phyloP scores from a whole-genome alignment of 2,113 vertebrate species.

The Gymnobelideus leadbeateri region DNA sequence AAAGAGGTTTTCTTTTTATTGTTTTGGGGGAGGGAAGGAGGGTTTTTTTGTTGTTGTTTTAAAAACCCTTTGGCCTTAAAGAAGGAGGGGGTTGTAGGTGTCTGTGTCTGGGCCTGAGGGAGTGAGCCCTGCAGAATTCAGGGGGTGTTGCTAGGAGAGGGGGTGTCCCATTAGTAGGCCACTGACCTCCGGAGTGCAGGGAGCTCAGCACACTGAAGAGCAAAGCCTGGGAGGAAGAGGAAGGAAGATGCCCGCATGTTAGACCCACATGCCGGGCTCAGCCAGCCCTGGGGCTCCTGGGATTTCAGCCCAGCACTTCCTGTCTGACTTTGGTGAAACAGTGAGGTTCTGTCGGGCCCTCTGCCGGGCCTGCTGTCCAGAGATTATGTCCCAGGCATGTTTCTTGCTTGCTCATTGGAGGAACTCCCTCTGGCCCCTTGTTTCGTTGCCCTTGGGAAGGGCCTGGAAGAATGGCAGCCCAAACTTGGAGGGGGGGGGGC shows the following conservation, averaged over 20 bases:
- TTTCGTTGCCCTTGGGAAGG: neutral
- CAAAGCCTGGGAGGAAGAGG: neutral
- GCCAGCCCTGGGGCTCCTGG: neutral
- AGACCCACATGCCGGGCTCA: neutral
- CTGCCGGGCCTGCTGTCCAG: accelerated
- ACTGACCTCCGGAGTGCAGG: neutral
- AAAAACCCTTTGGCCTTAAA: conserved; percentile 60
- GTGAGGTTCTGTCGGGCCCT: too few relatives aligned
- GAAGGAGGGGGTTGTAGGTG: conserved; percentile 30
- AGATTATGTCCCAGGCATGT: neutral
- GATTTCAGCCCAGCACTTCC: neutral
- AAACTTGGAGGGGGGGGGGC: too few relatives aligned
- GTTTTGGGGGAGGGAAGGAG: conserved; percentile 36
- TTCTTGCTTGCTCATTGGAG: neutral
- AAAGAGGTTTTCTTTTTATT: conserved; percentile 46
- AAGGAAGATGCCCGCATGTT: neutral
- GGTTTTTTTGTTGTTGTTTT: neutral
- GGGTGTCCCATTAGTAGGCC: neutral
- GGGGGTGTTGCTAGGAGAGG: neutral
- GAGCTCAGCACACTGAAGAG: too few relatives aligned
- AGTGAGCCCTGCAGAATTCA: conserved; percentile 73
- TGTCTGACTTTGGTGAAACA: neutral
- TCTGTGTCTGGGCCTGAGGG: conserved; percentile 46
- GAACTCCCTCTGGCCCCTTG: neutral
- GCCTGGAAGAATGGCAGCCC: neutral